These are phyloP conservation scores for Myotis myotis DNA, from an alignment of 2,797 vertebrate genomes.

Conservation along the genomic window DNA sequence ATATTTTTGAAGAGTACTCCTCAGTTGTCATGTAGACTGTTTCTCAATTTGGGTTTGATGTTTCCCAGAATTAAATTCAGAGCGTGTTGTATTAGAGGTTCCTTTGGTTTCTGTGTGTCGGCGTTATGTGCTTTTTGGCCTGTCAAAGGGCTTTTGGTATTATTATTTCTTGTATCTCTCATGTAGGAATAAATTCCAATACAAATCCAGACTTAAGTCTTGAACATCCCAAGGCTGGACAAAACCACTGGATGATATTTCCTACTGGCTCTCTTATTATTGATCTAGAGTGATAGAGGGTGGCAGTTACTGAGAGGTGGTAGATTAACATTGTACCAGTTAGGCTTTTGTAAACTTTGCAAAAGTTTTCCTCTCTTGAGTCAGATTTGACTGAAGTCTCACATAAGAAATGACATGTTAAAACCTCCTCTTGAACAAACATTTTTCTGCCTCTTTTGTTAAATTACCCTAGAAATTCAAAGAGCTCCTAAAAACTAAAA, in stretches of 20 bases:
- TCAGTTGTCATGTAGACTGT: not conserved
- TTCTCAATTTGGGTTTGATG: not conserved
- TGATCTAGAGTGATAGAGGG: not conserved
- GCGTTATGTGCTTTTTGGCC: not conserved
- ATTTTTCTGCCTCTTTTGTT: not conserved
- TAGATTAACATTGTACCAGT: not conserved
- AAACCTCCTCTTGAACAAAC: not conserved
- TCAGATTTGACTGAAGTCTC: not conserved
- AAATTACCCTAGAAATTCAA: not conserved
- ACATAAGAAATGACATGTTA: not conserved
- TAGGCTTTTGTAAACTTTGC: not conserved
- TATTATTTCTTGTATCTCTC: not conserved
- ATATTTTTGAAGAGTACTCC: not conserved
- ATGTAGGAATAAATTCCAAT: not conserved
- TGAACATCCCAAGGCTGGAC: not conserved
- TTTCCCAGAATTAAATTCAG: slow-evolving; percentile 31
- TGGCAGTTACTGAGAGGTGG: not conserved
- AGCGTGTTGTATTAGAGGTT: not conserved
- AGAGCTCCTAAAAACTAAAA: not conserved
- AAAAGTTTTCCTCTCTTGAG: not conserved
- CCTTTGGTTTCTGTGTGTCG: not conserved
- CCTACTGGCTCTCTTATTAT: not conserved
- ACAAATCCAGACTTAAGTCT: not conserved
- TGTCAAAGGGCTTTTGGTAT: not conserved
- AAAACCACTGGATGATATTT: not conserved